A percentile compares a stretch with the other conserved stretches of the same genome.
Evolutionary conservation across 1,140 invertebrate genomes (phyloP).

Genomic region (Pseudomyrmex gracilis): DNA sequence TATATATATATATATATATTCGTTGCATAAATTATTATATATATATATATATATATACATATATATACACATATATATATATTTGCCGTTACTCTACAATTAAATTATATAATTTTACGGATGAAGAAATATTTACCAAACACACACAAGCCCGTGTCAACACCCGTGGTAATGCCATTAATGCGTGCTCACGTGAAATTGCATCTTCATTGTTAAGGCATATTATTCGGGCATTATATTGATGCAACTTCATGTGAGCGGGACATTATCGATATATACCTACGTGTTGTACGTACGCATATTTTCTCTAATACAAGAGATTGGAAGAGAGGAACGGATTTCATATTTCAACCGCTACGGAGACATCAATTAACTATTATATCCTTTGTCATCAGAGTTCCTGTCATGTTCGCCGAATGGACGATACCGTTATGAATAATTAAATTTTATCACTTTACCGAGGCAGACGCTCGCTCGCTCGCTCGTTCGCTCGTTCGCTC

Average conservation of each 20-base stretch:
- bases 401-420: constrained; percentile 51
- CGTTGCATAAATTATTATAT: too few species aligned
- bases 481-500: background rate
- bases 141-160: too few species aligned
- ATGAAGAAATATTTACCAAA: background rate
- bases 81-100: too few species aligned
- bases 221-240: too few species aligned
- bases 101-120: background rate
- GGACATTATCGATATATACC: too few species aligned
- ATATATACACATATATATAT: too few species aligned
- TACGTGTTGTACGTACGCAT: background rate
- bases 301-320: constrained; percentile 12
- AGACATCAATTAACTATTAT: constrained; percentile 60
- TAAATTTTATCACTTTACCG: constrained; percentile 61
- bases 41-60: too few species aligned
- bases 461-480: background rate
- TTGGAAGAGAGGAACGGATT: background rate
- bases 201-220: too few species aligned
- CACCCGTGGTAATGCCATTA: too few species aligned
- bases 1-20: too few species aligned
- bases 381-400: constrained; percentile 51
- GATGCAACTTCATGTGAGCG: too few species aligned
- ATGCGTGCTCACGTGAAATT: too few species aligned
- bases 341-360: constrained; percentile 33
- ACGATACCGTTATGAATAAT: constrained; percentile 62